Conservation (phyloP, 2,113 vertebrate genomes). For the Tetrao urogallus region DNA sequence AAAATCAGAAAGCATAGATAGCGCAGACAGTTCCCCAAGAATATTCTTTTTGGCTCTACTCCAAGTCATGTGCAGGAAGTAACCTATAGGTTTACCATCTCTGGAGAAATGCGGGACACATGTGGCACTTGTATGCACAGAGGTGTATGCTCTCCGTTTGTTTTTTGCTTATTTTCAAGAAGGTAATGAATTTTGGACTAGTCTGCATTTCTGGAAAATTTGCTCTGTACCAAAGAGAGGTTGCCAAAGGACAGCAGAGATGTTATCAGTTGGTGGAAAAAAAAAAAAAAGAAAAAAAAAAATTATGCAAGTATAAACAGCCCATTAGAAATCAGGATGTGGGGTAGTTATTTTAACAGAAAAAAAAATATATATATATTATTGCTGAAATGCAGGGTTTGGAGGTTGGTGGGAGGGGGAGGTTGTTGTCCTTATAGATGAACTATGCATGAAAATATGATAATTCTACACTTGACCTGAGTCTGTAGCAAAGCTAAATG, state of each 20-base stretch:
- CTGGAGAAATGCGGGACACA: neutral
- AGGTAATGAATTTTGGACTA: neutral
- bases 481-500: neutral
- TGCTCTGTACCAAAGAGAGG: neutral
- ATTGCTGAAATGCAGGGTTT: neutral
- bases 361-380: neutral
- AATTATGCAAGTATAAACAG: neutral
- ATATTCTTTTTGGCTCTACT: neutral
- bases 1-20: neutral
- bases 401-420: neutral
- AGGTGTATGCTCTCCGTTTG: neutral
- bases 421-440: neutral
- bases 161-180: neutral
- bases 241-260: neutral
- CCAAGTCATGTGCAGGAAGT: neutral
- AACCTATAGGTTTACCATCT: neutral
- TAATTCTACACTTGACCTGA: neutral
- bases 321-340: neutral
- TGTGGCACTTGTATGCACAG: neutral
- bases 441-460: neutral
- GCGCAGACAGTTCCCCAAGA: neutral
- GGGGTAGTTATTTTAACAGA: neutral
- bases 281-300: neutral
- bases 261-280: neutral
- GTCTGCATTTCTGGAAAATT: neutral